These are phyloP conservation scores for Grammomys surdaster DNA, from an alignment of 2,113 vertebrate genomes.

Conservation along the genomic window DNA sequence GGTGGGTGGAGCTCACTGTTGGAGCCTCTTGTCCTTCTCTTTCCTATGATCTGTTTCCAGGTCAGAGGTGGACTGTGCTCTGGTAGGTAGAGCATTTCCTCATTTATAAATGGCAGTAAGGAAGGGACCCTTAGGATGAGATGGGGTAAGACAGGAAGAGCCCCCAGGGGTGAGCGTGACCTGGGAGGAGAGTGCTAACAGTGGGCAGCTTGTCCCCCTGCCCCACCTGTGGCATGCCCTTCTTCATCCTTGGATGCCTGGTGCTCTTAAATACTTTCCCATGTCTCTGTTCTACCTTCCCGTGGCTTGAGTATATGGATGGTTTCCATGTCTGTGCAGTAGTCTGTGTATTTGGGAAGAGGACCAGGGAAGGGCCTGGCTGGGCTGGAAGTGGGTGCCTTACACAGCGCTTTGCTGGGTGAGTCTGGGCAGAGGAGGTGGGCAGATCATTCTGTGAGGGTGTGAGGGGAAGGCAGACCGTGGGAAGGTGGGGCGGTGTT, in stretches of 20 bases:
- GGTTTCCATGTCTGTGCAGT: background rate
- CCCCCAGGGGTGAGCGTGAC: background rate
- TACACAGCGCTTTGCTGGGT: background rate
- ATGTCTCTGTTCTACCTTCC: background rate
- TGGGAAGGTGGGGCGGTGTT: background rate
- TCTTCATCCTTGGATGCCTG: background rate
- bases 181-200: too few species aligned
- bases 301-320: background rate
- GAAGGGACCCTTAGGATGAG: background rate
- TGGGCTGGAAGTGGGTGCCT: background rate
- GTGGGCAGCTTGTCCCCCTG: background rate
- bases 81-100: background rate
- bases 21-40: background rate
- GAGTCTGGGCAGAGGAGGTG: background rate
- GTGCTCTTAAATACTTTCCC: background rate
- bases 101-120: background rate
- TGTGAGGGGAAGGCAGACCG: background rate
- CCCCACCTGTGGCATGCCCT: background rate
- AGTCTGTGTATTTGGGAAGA: background rate
- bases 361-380: background rate
- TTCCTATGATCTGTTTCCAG: background rate
- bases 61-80: background rate
- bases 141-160: background rate
- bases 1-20: background rate
- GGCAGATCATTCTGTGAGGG: background rate